Conservation (phyloP, 2,797 vertebrate genomes). For the Galago senegalensis region DNA sequence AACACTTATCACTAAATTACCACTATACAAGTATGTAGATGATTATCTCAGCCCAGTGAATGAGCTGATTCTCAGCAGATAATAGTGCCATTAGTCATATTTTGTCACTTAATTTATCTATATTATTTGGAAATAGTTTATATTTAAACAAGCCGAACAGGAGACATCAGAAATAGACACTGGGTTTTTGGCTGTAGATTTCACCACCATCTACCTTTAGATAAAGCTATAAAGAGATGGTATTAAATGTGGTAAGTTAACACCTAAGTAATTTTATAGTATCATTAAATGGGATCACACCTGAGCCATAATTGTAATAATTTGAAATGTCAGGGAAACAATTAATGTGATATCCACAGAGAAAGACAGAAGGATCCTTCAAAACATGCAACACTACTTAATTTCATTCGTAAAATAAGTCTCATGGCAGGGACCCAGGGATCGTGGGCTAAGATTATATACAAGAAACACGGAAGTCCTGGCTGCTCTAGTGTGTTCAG, state of each 20-base stretch:
- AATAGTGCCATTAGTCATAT: constrained; percentile 28
- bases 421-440: background rate
- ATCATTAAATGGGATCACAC: background rate
- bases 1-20: constrained; percentile 58
- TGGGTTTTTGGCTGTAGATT: background rate
- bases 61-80: background rate
- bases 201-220: background rate
- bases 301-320: background rate
- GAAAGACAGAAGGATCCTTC: background rate
- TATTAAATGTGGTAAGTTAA: constrained; percentile 22
- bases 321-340: constrained; percentile 58
- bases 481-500: background rate
- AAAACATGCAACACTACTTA: background rate
- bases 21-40: background rate
- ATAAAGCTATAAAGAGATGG: constrained; percentile 48
- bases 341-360: background rate
- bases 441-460: background rate
- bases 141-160: constrained; percentile 40
- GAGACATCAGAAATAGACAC: constrained; percentile 38
- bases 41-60: constrained; percentile 32
- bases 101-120: constrained; percentile 23
- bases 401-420: background rate
- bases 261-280: constrained; percentile 13
- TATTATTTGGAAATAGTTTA: constrained; percentile 54
- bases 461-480: background rate